Percentiles rank a stretch among this genome's conserved stretches.
phyloP scores from a whole-genome alignment of 2,888 invertebrate genomes.

The Calameuta idolon region DNA sequence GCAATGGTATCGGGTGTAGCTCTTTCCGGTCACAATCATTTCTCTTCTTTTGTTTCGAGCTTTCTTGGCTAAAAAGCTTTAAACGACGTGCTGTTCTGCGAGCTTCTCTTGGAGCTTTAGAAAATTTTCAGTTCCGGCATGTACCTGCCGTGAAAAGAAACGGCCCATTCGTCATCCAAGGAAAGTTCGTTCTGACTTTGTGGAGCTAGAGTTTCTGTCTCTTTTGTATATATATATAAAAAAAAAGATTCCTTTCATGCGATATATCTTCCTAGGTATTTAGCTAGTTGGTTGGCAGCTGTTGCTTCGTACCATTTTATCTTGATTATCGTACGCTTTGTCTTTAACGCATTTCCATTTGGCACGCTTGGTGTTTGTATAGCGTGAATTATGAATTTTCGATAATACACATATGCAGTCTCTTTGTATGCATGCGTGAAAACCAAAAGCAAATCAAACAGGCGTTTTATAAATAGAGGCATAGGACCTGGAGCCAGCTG shows the following conservation, averaged over 20 bases:
- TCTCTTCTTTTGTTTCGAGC: background rate
- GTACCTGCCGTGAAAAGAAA: background rate
- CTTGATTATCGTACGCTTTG: background rate
- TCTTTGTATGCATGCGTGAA: background rate
- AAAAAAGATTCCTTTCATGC: background rate
- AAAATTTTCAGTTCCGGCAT: background rate
- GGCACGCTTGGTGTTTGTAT: background rate
- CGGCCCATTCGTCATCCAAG: background rate
- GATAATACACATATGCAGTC: background rate
- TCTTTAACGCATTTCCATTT: background rate
- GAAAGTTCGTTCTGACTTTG: background rate
- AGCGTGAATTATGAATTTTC: background rate
- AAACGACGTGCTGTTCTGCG: background rate
- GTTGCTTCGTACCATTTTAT: background rate
- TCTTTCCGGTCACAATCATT: background rate
- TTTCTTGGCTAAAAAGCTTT: background rate
- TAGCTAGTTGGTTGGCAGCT: background rate
- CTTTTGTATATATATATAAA: background rate
- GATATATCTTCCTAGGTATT: background rate
- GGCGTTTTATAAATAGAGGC: slow-evolving; percentile 24
- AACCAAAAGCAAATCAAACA: slow-evolving; percentile 14
- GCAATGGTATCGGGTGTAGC: background rate
- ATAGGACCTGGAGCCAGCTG: background rate
- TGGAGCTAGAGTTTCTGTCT: background rate
- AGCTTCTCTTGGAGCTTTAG: background rate